Evolutionary conservation across 2,888 invertebrate genomes (phyloP).

Genomic region (Antheraea assamensis): DNA sequence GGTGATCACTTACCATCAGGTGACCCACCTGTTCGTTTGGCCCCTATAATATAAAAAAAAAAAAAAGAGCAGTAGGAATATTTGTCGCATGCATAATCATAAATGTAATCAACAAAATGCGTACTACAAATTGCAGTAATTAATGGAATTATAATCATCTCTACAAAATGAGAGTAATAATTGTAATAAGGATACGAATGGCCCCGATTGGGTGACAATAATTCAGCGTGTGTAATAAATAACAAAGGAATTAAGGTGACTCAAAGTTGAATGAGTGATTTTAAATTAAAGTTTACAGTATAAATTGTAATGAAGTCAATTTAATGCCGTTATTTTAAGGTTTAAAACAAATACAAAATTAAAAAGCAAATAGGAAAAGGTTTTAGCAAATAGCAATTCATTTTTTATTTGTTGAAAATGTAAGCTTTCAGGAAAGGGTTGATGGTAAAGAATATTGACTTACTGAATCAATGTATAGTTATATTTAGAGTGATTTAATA

Average conservation of each 20-base stretch:
- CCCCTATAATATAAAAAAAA: too few relatives aligned
- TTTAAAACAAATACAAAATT: background rate
- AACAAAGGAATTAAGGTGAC: conserved; percentile 12
- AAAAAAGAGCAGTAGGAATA: too few relatives aligned
- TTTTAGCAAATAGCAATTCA: too few relatives aligned
- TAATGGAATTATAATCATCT: background rate
- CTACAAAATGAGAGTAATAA: background rate
- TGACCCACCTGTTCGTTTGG: too few relatives aligned
- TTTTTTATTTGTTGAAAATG: too few relatives aligned
- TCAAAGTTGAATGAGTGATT: conserved; percentile 1
- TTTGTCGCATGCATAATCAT: background rate
- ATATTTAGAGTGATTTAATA: too few relatives aligned
- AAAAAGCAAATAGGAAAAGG: background rate
- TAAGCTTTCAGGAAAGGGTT: too few relatives aligned
- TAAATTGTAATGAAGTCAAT: background rate
- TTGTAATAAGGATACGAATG: background rate
- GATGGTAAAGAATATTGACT: background rate
- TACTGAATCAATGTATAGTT: background rate
- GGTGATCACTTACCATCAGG: too few relatives aligned
- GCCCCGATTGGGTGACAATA: background rate
- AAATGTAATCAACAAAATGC: background rate
- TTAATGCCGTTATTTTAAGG: background rate
- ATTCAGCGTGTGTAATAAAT: background rate
- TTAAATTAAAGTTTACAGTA: background rate
- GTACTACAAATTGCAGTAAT: background rate